A percentile compares a stretch with the other conserved stretches of the same genome.
Evolutionary conservation across 2,888 invertebrate genomes (phyloP).

Genomic region (Zygogramma bicolorata): DNA sequence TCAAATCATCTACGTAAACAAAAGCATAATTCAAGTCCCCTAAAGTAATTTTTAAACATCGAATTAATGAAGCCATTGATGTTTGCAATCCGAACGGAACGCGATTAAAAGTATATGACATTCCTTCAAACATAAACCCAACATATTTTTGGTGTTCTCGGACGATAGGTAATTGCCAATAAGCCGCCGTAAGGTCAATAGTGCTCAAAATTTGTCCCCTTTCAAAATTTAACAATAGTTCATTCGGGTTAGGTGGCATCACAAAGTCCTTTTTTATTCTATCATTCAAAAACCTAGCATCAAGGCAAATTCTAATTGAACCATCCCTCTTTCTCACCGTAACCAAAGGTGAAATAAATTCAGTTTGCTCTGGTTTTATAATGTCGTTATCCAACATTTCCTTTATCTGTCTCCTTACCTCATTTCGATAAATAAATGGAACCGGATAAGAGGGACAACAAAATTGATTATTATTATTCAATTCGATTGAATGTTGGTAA

Average conservation of each 20-base stretch:
- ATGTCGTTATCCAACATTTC: conserved; percentile 3
- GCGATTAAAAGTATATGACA: neutral
- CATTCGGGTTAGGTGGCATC: conserved; percentile 3
- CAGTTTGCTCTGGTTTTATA: neutral
- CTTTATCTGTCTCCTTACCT: neutral
- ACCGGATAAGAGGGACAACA: conserved; percentile 12
- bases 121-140: conserved; percentile 1
- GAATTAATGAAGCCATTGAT: neutral
- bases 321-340: neutral
- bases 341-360: neutral
- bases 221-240: conserved; percentile 18
- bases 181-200: conserved; percentile 6
- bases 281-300: neutral
- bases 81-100: conserved; percentile 1
- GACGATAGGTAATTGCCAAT: conserved; percentile 17
- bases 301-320: neutral
- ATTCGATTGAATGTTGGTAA: neutral
- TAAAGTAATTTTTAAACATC: neutral
- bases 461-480: neutral
- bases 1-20: neutral
- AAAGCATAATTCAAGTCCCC: neutral
- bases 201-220: conserved; percentile 12
- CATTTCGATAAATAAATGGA: neutral
- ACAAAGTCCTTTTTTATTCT: neutral
- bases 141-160: conserved; percentile 1